Percentiles rank a stretch among this genome's conserved stretches.
phyloP scores from a whole-genome alignment of 2,113 vertebrate genomes.

The Puffinus mauretanicus region DNA sequence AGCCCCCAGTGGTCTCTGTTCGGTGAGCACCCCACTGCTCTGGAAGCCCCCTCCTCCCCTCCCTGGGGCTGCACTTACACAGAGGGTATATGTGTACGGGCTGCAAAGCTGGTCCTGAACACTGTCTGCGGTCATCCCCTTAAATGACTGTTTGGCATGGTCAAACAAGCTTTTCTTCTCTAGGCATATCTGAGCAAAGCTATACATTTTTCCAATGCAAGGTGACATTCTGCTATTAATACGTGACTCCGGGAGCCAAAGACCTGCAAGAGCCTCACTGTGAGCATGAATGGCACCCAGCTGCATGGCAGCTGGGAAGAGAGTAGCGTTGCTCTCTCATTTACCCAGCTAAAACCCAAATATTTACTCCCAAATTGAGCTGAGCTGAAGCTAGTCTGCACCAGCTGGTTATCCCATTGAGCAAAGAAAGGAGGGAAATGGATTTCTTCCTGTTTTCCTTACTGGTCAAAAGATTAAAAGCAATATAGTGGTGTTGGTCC shows the following conservation, averaged over 20 bases:
- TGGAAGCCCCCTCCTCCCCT: neutral
- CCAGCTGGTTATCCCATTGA: slow-evolving; percentile 32
- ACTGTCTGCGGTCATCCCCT: neutral
- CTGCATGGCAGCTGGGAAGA: neutral
- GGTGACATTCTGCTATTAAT: neutral
- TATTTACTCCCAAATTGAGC: slow-evolving; percentile 42
- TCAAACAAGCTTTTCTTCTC: neutral
- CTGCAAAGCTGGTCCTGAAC: neutral
- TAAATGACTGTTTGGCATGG: neutral
- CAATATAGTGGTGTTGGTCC: slow-evolving; percentile 50
- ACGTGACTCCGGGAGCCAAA: neutral
- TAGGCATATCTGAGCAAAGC: neutral
- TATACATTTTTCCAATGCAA: neutral
- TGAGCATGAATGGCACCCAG: neutral
- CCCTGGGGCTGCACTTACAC: neutral
- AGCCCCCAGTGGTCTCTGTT: neutral
- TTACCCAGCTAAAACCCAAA: slow-evolving; percentile 24
- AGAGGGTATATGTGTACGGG: accelerated
- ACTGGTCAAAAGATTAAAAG: slow-evolving; percentile 59
- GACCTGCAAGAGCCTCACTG: neutral
- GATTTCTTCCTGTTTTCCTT: slow-evolving; percentile 67
- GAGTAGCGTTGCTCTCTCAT: neutral
- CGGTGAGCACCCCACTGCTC: neutral
- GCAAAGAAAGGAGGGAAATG: slow-evolving; percentile 57
- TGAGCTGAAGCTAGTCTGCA: neutral